phyloP scores from a whole-genome alignment of 2,113 vertebrate species.

The Rhipidura dahli region DNA sequence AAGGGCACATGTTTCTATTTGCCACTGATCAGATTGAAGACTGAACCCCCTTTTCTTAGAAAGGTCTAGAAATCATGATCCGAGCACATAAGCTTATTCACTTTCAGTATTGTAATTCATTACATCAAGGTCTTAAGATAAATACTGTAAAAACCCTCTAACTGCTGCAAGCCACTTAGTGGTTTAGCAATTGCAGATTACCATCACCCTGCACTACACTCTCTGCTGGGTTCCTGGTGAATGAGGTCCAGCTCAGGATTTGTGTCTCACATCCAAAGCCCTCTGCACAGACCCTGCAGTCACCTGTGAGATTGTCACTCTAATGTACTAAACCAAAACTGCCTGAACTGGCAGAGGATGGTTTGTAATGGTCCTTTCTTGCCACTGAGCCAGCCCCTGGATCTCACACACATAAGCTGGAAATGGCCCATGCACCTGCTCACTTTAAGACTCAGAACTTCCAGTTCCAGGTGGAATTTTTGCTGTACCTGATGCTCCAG shows the following conservation, averaged over 20 bases:
- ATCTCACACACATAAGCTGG: background rate
- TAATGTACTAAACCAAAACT: background rate
- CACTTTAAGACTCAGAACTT: background rate
- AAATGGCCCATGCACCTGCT: background rate
- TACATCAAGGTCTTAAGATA: slow-evolving; percentile 44
- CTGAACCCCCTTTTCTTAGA: background rate
- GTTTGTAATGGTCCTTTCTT: background rate
- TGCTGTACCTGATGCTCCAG: background rate
- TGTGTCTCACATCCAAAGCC: background rate
- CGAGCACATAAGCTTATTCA: slow-evolving; percentile 12
- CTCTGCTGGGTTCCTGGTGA: background rate
- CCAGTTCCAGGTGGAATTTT: background rate
- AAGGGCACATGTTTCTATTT: background rate
- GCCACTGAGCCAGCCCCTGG: accelerated
- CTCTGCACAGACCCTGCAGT: background rate
- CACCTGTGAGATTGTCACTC: background rate
- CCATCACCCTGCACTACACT: background rate
- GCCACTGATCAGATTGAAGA: background rate
- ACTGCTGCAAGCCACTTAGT: slow-evolving; percentile 32
- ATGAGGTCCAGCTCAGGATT: background rate
- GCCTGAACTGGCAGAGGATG: background rate
- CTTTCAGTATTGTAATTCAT: slow-evolving; percentile 32
- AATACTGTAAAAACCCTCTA: slow-evolving; percentile 38
- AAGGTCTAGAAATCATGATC: slow-evolving; percentile 2
- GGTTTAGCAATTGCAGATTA: slow-evolving; percentile 26